Percentiles rank a stretch among this genome's conserved stretches.
Conservation (phyloP, 2,113 vertebrate species). For the Aplodontia rufa region DNA sequence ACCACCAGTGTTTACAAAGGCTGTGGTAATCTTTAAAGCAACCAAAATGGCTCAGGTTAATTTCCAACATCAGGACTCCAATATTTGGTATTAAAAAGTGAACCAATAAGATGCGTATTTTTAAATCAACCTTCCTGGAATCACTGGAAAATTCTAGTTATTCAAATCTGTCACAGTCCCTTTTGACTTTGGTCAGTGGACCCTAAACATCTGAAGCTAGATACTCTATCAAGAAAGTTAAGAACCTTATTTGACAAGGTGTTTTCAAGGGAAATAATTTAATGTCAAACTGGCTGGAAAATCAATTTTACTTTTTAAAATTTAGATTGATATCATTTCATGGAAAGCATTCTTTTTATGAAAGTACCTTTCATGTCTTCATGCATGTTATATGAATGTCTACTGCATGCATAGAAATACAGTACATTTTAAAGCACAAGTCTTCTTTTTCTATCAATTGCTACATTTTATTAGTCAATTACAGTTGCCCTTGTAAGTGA, state of each 20-base stretch:
- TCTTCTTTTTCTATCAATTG: neutral
- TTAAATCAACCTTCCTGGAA: neutral
- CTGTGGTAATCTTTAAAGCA: neutral
- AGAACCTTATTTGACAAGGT: neutral
- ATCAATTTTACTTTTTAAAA: neutral
- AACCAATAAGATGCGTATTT: neutral
- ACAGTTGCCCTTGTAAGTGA: neutral
- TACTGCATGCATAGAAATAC: neutral
- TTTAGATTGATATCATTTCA: neutral
- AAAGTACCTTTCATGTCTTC: neutral
- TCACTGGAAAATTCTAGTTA: neutral
- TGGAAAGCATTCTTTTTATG: neutral
- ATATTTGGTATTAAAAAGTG: neutral
- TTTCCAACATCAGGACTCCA: neutral
- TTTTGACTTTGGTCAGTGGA: neutral
- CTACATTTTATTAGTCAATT: constrained; percentile 20
- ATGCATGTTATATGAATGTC: neutral
- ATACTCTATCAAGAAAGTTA: neutral
- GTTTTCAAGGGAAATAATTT: neutral
- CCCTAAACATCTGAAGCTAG: neutral
- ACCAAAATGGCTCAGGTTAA: neutral
- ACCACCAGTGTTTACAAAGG: neutral
- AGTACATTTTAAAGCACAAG: neutral
- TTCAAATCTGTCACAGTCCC: neutral
- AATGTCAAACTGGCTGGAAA: neutral